phyloP scores from a whole-genome alignment of 2,888 invertebrate genomes.

The Amiota mariae region DNA sequence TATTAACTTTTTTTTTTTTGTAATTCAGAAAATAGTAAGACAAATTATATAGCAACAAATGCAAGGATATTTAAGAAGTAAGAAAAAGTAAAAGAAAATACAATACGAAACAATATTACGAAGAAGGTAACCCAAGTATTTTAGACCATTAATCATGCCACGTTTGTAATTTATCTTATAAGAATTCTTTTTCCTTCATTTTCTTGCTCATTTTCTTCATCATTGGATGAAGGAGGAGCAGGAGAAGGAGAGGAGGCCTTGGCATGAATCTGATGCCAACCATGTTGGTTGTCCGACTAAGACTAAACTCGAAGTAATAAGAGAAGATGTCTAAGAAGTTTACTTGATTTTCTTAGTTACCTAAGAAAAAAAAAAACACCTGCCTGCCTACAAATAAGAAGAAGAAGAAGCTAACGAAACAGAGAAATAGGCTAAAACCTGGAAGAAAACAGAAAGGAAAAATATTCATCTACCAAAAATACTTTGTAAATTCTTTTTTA shows the following conservation, averaged over 20 bases:
- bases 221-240: constrained; percentile 19
- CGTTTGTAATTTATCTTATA: constrained; percentile 63
- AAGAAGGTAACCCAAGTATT: constrained; percentile 32
- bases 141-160: constrained; percentile 60
- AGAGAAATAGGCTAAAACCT: not conserved
- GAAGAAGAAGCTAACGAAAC: not conserved
- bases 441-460: not conserved
- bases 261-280: not conserved
- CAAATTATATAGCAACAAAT: constrained; percentile 23
- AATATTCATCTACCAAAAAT: constrained; percentile 44
- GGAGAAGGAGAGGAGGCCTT: constrained; percentile 14
- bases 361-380: constrained; percentile 31
- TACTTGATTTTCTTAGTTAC: not conserved
- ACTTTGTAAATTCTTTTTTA: constrained; percentile 66
- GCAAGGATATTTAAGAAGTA: not conserved
- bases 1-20: constrained; percentile 6
- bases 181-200: constrained; percentile 31
- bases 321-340: too few relatives aligned
- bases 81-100: not conserved
- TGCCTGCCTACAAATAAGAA: not conserved
- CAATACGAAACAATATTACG: not conserved
- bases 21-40: constrained; percentile 25
- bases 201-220: constrained; percentile 2
- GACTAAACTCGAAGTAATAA: too few relatives aligned
- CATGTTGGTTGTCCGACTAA: too few relatives aligned